Percentiles rank a stretch among this genome's conserved stretches.
phyloP scores from a whole-genome alignment of 92 coral and sea anemone species.

The Epizoanthus illoricatus region DNA sequence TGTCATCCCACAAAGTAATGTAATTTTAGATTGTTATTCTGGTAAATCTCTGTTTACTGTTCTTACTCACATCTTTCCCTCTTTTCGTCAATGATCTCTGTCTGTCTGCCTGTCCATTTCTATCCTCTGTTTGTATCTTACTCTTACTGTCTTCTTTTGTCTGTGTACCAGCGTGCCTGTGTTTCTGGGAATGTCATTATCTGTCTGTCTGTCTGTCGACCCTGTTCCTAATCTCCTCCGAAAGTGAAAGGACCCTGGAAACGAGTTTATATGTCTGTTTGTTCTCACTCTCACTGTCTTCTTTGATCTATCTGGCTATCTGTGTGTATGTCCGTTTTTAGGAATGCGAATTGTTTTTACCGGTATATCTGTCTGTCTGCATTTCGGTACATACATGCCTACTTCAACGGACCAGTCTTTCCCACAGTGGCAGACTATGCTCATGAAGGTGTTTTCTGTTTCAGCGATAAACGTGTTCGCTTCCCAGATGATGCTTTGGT shows the following conservation, averaged over 20 bases:
- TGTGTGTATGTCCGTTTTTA: background rate
- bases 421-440: no score
- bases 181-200: no score
- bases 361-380: background rate
- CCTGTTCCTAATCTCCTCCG: background rate
- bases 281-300: background rate
- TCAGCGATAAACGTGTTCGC: conserved; percentile 30
- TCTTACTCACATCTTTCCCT: no score
- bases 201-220: background rate
- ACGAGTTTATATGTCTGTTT: background rate
- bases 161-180: no score
- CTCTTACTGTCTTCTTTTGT: no score
- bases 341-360: background rate
- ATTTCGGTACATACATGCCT: background rate
- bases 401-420: no score
- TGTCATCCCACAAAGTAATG: no score
- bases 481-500: conserved; percentile 22
- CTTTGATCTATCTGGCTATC: background rate
- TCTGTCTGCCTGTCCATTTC: no score
- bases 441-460: background rate
- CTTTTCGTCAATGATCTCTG: no score
- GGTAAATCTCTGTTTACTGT: no score
- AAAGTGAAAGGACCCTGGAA: background rate
- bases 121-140: no score
- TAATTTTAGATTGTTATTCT: no score